A percentile compares a stretch with the other conserved stretches of the same genome.
Conservation (phyloP, 2,113 vertebrate species). For the Stigmatopora nigra region DNA sequence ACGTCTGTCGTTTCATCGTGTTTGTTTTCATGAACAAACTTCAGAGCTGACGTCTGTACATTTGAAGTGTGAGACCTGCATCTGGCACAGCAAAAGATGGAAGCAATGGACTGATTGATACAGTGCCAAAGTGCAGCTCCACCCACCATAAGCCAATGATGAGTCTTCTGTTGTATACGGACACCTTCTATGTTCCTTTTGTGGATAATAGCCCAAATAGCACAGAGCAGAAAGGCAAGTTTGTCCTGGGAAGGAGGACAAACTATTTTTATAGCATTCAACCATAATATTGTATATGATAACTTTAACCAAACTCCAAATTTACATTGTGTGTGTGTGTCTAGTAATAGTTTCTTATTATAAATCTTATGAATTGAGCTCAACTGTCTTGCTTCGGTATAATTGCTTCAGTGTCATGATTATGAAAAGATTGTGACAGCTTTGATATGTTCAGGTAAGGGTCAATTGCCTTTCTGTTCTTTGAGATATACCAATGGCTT, state of each 20-base stretch:
- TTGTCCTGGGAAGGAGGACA: conserved; percentile 82
- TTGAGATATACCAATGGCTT: conserved; percentile 91
- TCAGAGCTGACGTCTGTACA: conserved; percentile 66
- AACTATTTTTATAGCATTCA: conserved; percentile 73
- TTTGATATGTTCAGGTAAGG: conserved; percentile 66
- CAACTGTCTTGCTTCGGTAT: conserved; percentile 68
- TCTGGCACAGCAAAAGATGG: conserved; percentile 61
- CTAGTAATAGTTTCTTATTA: conserved; percentile 70
- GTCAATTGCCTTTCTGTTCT: conserved; percentile 65
- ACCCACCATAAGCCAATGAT: conserved; percentile 64
- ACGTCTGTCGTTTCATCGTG: conserved; percentile 88
- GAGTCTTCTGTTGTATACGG: conserved; percentile 68
- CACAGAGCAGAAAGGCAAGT: conserved; percentile 85
- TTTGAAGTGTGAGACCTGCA: conserved; percentile 54
- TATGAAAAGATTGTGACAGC: conserved; percentile 64
- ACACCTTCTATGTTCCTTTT: conserved; percentile 67
- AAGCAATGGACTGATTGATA: conserved; percentile 77
- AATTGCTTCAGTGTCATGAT: conserved; percentile 57
- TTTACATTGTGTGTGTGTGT: conserved; percentile 70
- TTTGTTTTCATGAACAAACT: conserved; percentile 81
- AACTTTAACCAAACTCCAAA: conserved; percentile 72
- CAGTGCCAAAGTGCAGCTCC: conserved; percentile 52
- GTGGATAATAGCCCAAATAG: conserved; percentile 76
- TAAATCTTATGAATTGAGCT: conserved; percentile 66
- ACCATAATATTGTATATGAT: conserved; percentile 69